These are phyloP conservation scores for Altica lythri DNA, from an alignment of 2,888 invertebrate genomes.

Conservation along the genomic window DNA sequence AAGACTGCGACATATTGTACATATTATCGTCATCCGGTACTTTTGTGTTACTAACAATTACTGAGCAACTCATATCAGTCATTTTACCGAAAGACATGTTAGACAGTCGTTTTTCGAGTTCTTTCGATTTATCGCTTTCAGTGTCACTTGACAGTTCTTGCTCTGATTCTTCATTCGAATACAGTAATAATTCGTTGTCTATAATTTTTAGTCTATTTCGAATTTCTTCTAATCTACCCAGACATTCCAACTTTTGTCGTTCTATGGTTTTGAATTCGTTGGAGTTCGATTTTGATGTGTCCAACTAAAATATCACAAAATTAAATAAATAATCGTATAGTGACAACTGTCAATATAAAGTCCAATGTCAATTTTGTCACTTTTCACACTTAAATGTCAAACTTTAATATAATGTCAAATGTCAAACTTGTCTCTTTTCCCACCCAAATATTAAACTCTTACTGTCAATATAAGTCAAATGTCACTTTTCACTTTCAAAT, in stretches of 20 bases:
- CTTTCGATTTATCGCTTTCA: conserved; percentile 62
- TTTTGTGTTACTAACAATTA: conserved; percentile 50
- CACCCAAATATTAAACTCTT: no score
- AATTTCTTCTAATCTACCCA: conserved; percentile 70
- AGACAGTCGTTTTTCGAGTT: conserved; percentile 53
- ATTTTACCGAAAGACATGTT: conserved; percentile 40
- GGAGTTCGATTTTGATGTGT: conserved; percentile 68
- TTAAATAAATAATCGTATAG: no score
- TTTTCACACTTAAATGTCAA: no score
- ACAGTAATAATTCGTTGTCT: conserved; percentile 66
- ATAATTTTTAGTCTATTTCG: conserved; percentile 68
- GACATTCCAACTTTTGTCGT: conserved; percentile 64
- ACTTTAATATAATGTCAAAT: no score
- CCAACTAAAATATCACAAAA: conserved; percentile 52
- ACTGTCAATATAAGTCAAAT: no score
- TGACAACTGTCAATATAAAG: no score
- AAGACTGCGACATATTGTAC: conserved; percentile 56
- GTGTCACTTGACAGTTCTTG: conserved; percentile 56
- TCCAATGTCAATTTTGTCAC: no score
- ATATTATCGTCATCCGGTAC: conserved; percentile 44
- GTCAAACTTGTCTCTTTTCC: no score
- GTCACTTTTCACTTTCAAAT: no score
- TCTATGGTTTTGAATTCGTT: conserved; percentile 73
- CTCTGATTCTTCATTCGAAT: conserved; percentile 53
- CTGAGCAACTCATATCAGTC: conserved; percentile 54